Conservation (phyloP, 1,140 invertebrate genomes). For the Drosophila lini region DNA sequence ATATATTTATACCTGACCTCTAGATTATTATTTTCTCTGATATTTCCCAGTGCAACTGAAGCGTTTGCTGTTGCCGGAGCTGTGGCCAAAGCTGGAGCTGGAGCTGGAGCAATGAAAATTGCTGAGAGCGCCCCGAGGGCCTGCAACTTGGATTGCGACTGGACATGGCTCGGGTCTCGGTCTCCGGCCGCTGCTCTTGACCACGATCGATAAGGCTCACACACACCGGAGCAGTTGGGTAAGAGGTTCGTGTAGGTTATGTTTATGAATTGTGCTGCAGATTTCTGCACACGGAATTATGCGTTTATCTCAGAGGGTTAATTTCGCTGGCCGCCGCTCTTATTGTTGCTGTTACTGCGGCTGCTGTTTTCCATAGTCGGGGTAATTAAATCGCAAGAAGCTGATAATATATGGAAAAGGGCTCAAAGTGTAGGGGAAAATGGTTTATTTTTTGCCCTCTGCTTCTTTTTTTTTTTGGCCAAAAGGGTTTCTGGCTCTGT, state of each 20-base stretch:
- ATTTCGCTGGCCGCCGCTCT: constrained; percentile 43
- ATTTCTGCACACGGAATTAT: constrained; percentile 70
- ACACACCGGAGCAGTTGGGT: constrained; percentile 28
- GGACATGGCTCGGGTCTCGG: constrained; percentile 61
- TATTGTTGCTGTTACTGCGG: constrained; percentile 20
- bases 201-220: constrained; percentile 75
- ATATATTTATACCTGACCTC: not conserved
- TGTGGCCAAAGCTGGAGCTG: constrained; percentile 17
- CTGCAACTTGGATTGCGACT: constrained; percentile 66
- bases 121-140: constrained; percentile 82
- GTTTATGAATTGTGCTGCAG: constrained; percentile 74
- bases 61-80: constrained; percentile 22
- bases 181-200: constrained; percentile 68
- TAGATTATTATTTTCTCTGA: not conserved
- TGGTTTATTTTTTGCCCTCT: constrained; percentile 35
- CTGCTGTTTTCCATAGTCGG: constrained; percentile 62
- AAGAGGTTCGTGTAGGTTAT: constrained; percentile 48
- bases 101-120: constrained; percentile 71
- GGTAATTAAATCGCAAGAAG: constrained; percentile 78
- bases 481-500: constrained; percentile 58
- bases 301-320: constrained; percentile 77
- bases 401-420: constrained; percentile 65
- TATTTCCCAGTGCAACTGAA: constrained; percentile 2
- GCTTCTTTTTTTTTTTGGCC: constrained; percentile 27
- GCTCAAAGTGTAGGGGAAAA: constrained; percentile 48